Conservation (phyloP, 2,797 vertebrate genomes). For the Dallia pectoralis region DNA sequence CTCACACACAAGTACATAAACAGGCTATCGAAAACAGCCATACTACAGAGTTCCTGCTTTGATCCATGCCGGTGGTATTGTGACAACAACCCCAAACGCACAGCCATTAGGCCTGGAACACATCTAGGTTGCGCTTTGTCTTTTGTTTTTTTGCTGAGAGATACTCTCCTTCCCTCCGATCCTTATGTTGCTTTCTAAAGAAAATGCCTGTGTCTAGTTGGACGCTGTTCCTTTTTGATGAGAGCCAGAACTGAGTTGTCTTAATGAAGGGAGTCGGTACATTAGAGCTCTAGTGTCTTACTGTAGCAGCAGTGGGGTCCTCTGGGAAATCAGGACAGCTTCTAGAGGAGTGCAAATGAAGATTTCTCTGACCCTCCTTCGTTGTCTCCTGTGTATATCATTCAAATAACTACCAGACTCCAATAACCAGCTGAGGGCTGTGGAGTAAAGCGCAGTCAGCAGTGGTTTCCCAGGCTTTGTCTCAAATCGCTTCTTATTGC, state of each 20-base stretch:
- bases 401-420: not conserved
- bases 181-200: not conserved
- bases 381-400: not conserved
- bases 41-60: not conserved
- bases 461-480: not conserved
- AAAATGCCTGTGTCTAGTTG: not conserved
- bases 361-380: not conserved
- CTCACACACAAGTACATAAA: slow-evolving; percentile 8
- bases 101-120: not conserved
- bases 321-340: not conserved
- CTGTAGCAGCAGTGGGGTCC: not conserved
- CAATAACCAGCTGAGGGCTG: not conserved
- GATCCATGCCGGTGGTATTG: not conserved
- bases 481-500: not conserved
- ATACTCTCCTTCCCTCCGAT: not conserved
- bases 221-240: not conserved
- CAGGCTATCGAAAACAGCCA: slow-evolving; percentile 3
- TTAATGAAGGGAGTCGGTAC: not conserved
- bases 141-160: too few species aligned
- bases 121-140: not conserved
- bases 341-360: not conserved
- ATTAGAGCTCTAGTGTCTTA: not conserved
- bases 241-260: not conserved
- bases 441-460: not conserved
- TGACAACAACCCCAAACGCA: not conserved